These are phyloP conservation scores for Pavo muticus DNA, from an alignment of 2,113 vertebrate genomes.

Conservation along the genomic window DNA sequence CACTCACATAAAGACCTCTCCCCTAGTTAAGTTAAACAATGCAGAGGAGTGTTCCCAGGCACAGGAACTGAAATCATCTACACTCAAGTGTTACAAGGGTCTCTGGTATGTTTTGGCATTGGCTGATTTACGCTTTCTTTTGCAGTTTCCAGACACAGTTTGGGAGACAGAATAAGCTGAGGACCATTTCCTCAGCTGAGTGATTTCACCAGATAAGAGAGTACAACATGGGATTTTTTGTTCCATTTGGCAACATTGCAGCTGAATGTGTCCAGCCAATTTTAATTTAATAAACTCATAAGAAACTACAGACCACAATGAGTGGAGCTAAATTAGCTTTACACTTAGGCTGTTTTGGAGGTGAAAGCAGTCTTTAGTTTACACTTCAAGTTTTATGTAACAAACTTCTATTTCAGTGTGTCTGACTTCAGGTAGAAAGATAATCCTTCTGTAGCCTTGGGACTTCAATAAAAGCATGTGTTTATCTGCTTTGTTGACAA, in stretches of 20 bases:
- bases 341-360: neutral
- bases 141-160: neutral
- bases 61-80: neutral
- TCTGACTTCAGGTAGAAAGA: neutral
- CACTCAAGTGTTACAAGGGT: neutral
- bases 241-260: neutral
- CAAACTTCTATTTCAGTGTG: neutral
- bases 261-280: neutral
- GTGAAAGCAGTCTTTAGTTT: neutral
- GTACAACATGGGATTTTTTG: neutral
- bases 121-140: neutral
- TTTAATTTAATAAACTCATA: neutral
- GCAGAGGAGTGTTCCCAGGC: neutral
- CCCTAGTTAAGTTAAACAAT: neutral
- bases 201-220: neutral
- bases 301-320: neutral
- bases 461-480: neutral
- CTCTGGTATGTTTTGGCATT: neutral
- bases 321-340: neutral
- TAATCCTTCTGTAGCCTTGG: neutral
- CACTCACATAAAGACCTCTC: neutral
- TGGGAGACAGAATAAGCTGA: neutral
- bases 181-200: neutral
- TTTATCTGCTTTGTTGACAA: neutral
- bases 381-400: neutral